Percentiles rank a stretch among this genome's conserved stretches.
Evolutionary conservation across 2,113 vertebrate species (phyloP).

Genomic region (Willisornis vidua): DNA sequence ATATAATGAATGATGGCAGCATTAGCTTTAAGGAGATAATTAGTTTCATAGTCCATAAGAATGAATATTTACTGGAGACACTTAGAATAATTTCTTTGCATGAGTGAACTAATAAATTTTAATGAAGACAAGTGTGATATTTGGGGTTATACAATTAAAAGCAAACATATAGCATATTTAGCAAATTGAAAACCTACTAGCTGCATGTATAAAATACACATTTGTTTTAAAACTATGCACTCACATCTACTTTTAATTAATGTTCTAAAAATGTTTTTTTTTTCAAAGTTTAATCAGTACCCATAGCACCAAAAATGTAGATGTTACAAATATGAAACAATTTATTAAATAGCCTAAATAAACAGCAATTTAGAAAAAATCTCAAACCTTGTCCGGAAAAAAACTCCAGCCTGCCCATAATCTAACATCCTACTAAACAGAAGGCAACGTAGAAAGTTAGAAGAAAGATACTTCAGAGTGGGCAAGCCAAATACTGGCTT

Average conservation of each 20-base stretch:
- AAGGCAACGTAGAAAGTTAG: background rate
- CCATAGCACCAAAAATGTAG: background rate
- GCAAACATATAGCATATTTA: slow-evolving; percentile 18
- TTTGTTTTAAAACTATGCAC: background rate
- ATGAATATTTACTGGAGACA: slow-evolving; percentile 23
- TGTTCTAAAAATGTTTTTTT: background rate
- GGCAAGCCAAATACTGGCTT: background rate
- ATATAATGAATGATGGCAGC: background rate
- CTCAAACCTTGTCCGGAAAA: background rate
- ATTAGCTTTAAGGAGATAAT: slow-evolving; percentile 37
- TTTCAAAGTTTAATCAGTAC: background rate
- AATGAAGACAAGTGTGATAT: slow-evolving; percentile 41
- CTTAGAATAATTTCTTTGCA: slow-evolving; percentile 14
- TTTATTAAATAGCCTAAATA: background rate
- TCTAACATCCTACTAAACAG: background rate
- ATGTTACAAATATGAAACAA: background rate
- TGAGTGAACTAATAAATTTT: slow-evolving; percentile 25
- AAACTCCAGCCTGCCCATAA: rapidly evolving
- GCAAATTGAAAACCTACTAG: background rate
- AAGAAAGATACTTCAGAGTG: background rate
- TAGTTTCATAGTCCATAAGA: slow-evolving; percentile 24
- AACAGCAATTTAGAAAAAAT: background rate
- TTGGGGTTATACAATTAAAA: slow-evolving; percentile 32
- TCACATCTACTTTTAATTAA: background rate
- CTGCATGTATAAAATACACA: background rate